phyloP scores from a whole-genome alignment of 2,113 vertebrate genomes.

The Gulo gulo region DNA sequence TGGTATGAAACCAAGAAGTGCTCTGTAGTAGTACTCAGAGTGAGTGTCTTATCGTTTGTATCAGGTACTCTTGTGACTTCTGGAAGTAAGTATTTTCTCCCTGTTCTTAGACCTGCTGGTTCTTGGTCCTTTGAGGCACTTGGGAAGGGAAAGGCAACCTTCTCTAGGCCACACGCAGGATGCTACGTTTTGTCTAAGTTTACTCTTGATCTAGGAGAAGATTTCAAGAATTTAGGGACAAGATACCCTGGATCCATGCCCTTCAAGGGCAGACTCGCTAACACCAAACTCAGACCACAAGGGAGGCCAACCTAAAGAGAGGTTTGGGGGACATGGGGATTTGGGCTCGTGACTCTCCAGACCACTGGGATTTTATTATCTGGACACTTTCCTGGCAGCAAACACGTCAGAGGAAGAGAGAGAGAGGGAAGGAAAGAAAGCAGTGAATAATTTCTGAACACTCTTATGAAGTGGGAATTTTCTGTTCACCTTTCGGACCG shows the following conservation, averaged over 20 bases:
- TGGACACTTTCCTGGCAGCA: constrained; percentile 32
- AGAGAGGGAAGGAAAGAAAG: constrained; percentile 30
- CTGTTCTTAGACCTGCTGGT: neutral
- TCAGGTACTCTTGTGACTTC: neutral
- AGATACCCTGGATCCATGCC: constrained; percentile 53
- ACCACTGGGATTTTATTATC: constrained; percentile 21
- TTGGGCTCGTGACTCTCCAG: constrained; percentile 36
- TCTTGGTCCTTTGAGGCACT: constrained; percentile 64
- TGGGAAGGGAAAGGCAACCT: constrained; percentile 45
- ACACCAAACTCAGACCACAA: constrained; percentile 59
- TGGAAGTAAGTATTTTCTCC: neutral
- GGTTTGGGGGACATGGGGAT: constrained; percentile 56
- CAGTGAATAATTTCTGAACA: constrained; percentile 58
- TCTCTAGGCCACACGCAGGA: constrained; percentile 51
- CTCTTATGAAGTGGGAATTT: constrained; percentile 45
- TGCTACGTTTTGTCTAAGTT: constrained; percentile 71
- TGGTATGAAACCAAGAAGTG: neutral
- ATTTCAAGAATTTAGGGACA: constrained; percentile 68
- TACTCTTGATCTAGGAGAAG: constrained; percentile 58
- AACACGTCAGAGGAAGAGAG: constrained; percentile 61
- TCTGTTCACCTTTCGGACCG: neutral
- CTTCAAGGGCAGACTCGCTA: constrained; percentile 66
- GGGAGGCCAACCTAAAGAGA: constrained; percentile 47
- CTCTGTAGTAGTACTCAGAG: neutral
- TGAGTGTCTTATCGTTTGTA: neutral